These are phyloP conservation scores for Pitta sordida DNA, from an alignment of 2,113 vertebrate genomes.

Conservation along the genomic window DNA sequence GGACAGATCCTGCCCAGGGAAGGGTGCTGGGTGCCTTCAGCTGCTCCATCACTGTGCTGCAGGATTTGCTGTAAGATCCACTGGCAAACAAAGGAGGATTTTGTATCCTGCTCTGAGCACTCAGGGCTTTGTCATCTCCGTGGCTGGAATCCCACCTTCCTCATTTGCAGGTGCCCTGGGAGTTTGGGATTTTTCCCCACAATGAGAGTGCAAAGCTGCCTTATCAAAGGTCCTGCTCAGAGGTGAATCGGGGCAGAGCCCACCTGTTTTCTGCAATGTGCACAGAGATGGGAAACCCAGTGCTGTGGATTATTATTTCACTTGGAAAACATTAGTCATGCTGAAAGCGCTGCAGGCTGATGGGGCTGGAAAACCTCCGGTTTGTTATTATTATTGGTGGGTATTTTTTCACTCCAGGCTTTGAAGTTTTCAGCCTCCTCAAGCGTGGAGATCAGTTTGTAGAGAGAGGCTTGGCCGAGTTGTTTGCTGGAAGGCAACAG, in stretches of 20 bases:
- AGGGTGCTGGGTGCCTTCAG: background rate
- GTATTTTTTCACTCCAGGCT: background rate
- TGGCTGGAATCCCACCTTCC: background rate
- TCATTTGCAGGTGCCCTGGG: background rate
- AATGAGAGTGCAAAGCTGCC: background rate
- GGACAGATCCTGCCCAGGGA: fast-evolving
- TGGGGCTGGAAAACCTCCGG: background rate
- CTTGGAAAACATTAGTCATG: constrained; percentile 26
- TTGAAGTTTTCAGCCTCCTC: constrained; percentile 35
- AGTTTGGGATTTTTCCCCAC: background rate
- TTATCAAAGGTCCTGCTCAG: background rate
- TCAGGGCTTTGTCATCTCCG: background rate
- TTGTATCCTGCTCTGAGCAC: background rate
- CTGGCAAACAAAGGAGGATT: background rate
- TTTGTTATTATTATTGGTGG: background rate
- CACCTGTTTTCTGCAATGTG: background rate
- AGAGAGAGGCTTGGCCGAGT: background rate
- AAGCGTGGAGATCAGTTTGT: background rate
- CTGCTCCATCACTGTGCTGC: background rate
- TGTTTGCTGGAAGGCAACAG: background rate
- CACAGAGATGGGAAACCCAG: background rate
- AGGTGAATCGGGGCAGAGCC: background rate
- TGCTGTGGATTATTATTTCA: background rate
- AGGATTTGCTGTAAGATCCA: background rate
- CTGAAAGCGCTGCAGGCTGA: background rate